These are phyloP conservation scores for Harlomillsia oculata DNA, from an alignment of 1,140 invertebrate genomes.

Conservation along the genomic window DNA sequence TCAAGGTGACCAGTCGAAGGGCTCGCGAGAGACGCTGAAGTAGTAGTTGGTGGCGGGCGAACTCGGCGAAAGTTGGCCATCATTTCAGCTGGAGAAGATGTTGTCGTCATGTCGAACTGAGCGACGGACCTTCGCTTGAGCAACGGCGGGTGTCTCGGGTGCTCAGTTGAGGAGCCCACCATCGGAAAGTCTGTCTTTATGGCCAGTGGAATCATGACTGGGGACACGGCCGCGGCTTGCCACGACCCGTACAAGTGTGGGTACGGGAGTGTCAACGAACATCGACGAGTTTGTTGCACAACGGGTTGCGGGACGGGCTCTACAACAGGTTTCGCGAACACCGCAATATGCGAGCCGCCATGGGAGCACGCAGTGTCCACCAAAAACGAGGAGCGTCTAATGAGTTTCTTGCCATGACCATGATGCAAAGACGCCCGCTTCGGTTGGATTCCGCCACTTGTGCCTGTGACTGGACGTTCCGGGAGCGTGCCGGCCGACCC, in stretches of 20 bases:
- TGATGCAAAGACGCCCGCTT: constrained; percentile 24
- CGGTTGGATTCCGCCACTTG: background rate
- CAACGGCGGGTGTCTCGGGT: constrained; percentile 14
- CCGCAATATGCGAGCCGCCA: constrained; percentile 23
- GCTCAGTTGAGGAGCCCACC: background rate
- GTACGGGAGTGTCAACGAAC: constrained; percentile 38
- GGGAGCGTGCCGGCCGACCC: constrained; percentile 21
- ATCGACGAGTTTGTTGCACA: constrained; percentile 35
- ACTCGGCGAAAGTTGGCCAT: background rate
- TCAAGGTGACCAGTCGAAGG: background rate
- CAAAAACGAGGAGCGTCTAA: constrained; percentile 27
- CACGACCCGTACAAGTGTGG: constrained; percentile 39
- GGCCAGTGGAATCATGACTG: constrained; percentile 3
- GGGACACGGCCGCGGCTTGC: constrained; percentile 27
- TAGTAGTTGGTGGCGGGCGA: background rate
- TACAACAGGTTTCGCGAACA: constrained; percentile 24
- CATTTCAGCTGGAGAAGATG: background rate
- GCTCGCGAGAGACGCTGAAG: background rate
- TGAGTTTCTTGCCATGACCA: constrained; percentile 22
- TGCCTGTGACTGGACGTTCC: background rate
- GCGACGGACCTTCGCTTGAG: constrained; percentile 28
- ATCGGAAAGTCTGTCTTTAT: constrained; percentile 3
- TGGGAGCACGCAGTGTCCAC: constrained; percentile 24
- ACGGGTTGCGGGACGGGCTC: constrained; percentile 32
- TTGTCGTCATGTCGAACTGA: constrained; percentile 24